Conservation (phyloP, 1,140 invertebrate species). For the Eriosoma lanigerum region DNA sequence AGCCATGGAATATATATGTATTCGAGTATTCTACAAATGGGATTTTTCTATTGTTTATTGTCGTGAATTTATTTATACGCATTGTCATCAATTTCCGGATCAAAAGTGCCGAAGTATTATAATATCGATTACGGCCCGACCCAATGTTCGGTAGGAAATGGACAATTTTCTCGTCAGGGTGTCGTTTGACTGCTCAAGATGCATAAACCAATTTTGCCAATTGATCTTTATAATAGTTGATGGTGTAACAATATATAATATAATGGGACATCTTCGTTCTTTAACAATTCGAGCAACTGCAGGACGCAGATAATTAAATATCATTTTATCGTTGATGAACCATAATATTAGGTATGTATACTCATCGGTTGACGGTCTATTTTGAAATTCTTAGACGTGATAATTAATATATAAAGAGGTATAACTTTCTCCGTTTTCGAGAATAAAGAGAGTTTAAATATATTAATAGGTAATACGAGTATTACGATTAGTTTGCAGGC, state of each 20-base stretch:
- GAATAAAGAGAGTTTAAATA: background rate
- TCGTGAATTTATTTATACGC: background rate
- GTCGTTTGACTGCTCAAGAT: background rate
- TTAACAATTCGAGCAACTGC: no score
- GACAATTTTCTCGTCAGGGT: conserved; percentile 9
- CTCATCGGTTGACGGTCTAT: background rate
- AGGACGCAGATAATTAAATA: background rate
- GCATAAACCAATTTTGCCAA: conserved; percentile 27
- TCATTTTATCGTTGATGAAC: background rate
- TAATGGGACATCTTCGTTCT: background rate
- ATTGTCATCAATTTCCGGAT: background rate
- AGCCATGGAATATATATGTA: no score
- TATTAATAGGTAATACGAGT: no score
- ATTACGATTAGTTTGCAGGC: no score
- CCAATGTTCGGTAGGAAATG: conserved; percentile 33
- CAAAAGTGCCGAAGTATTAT: background rate
- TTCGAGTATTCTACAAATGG: background rate
- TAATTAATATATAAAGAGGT: background rate
- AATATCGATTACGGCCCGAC: background rate
- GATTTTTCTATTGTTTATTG: background rate
- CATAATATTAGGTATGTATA: no score
- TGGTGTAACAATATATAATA: background rate
- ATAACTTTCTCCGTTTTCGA: background rate
- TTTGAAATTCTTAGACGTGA: background rate
- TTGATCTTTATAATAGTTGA: background rate